Base-by-base conservation (phyloP, 2,888 invertebrate species). In the Melanchra persicariae region DNA sequence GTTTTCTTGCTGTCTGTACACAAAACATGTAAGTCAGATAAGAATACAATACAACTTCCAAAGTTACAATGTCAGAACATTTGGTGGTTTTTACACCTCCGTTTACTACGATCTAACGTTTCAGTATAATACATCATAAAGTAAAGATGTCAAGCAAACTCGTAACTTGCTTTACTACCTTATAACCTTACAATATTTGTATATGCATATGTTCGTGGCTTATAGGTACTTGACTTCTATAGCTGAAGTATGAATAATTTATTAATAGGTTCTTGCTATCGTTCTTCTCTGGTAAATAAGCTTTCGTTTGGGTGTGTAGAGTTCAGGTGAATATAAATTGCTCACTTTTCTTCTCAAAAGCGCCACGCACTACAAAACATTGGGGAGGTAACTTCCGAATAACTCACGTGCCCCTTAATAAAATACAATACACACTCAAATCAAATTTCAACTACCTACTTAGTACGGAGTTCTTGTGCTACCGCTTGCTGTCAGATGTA, bases 81-180 rank as follows among this genome's bases (percentile, higher is more conserved):
- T 81, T 65, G n/a, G 60, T 37, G 58, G 64, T 84, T 77, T 82
- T 78, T 78, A 84, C 74, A 77, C 47, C 84, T 63, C 54, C 30
- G 63, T 83, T 77, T 81, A 83, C 19, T 71, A 69, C 65, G 26
- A 45, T 57, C 47, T 70, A n/a, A 57, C 81, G 57, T 64, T 81
- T 77, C 43, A 70, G 69, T 37, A 64, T 70, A 81, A 82, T 62
- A 68, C 51, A 64, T 72, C 81, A 62, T 84, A 84, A 84, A 77
- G 47, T 54, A 9, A 40, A 60, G 74, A 82, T 58, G 58, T 34
- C 57, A 66, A 63, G 54, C 43, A 65, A 54, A 43, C 59, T 60
- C 49, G 47, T 55, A 55, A 51, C 55, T 49, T 26, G 37, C 26
- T 84, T 82, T 79, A 73, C 45, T 47, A 68, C 55, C 59, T 47